Evolutionary conservation across 2,113 vertebrate species (phyloP), one percentile per base, ranked within the genome.

Genomic region (Paratilapia polleni): DNA sequence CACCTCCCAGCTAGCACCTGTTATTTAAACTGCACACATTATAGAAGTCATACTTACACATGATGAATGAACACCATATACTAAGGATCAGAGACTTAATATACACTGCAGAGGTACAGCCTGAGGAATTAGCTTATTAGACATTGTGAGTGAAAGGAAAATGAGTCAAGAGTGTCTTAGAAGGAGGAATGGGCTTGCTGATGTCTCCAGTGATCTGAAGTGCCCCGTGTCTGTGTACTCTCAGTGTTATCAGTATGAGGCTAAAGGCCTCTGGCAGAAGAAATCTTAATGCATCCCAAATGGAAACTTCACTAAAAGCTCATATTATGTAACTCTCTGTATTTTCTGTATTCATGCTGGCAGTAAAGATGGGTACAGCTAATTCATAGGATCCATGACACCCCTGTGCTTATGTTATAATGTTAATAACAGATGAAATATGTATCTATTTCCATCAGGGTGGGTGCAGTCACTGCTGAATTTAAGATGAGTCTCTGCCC

Each of bases 371-470:
- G 68, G 59, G 78, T 58, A 58, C 78, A 60, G 78, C 89, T 85
- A 57, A 91, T 68, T 77, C 81, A 68, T 66, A 26, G 68, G 52
- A 80, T 85, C 82, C 74, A 49, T 75, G 57, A 85, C 86, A 85
- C 66, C 73, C 1, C 43, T 17, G 2, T 78, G 70, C 66, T 82
- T 74, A 57, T 63, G 84, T 85, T 60, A 24, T 56, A 64, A 43
- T 66, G 75, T 82, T 89, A 89, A 91, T 83, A 91, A 80, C 86
- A 85, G 80, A 83, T 89, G 82, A 94, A 91, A 91, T 89, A 87
- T 92, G 82, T 78, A 89, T 92, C 82, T 49, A 31, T 84, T 75
- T 85, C 70, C 83, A 81, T 83, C 84, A 56, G 77, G 77, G 68
- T 31, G n/a, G 70, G 82, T 3, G 70, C 57, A 57, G 62, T 52